Conservation (phyloP, 1,140 invertebrate genomes). For the Metaphire vulgaris region DNA sequence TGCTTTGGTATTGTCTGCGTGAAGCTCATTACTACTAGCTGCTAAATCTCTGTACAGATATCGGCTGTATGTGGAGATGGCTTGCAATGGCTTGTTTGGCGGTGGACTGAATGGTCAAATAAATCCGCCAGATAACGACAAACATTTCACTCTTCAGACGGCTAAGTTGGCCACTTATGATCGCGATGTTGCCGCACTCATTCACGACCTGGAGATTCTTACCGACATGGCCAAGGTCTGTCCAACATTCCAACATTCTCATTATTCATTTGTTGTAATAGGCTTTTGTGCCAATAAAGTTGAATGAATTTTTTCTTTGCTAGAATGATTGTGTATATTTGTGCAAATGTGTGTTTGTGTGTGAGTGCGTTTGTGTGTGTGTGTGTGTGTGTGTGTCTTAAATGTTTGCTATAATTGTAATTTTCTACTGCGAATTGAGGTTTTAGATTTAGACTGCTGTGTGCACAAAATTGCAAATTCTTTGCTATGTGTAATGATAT, state of each 20-base stretch:
- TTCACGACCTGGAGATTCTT: slow-evolving; percentile 54
- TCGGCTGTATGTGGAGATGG: slow-evolving; percentile 54
- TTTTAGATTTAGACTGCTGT: too few species aligned
- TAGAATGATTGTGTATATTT: neutral
- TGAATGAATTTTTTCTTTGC: neutral
- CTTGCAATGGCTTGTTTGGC: slow-evolving; percentile 55
- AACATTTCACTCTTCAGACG: slow-evolving; percentile 46
- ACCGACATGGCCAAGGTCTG: slow-evolving; percentile 49
- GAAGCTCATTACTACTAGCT: too few species aligned
- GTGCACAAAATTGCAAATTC: too few species aligned
- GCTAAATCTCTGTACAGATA: too few species aligned
- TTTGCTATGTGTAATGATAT: too few species aligned
- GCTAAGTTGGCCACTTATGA: slow-evolving; percentile 55
- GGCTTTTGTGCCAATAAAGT: neutral
- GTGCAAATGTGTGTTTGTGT: too few species aligned
- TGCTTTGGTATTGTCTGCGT: too few species aligned
- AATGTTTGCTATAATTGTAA: too few species aligned
- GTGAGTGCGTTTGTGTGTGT: too few species aligned
- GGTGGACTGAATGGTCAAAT: slow-evolving; percentile 50
- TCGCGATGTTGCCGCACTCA: slow-evolving; percentile 49
- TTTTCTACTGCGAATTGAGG: too few species aligned
- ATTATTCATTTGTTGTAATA: neutral
- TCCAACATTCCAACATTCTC: neutral
- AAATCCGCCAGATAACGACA: slow-evolving; percentile 49
- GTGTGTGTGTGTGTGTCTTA: too few species aligned